Percentiles rank a stretch among this genome's conserved stretches.
phyloP scores from a whole-genome alignment of 2,797 vertebrate species.

The Betta splendens region DNA sequence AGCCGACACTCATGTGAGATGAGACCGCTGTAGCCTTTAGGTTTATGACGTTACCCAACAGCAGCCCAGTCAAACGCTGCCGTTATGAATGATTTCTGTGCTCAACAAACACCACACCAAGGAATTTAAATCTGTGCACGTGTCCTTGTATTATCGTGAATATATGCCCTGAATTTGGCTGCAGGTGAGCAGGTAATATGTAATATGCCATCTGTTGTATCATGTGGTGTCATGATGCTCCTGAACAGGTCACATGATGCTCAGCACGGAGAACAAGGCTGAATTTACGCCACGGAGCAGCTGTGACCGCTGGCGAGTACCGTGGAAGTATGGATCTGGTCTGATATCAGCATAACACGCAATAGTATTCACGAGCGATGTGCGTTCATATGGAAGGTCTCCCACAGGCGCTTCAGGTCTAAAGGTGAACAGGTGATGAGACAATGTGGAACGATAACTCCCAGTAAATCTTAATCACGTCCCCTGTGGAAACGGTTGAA shows the following conservation, averaged over 20 bases:
- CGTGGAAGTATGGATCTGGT: neutral
- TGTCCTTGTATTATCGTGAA: neutral
- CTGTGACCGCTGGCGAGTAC: neutral
- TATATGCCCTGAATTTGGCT: neutral
- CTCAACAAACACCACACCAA: neutral
- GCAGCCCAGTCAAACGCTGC: slow-evolving; percentile 20
- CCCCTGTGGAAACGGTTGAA: slow-evolving; percentile 1
- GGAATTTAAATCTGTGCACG: neutral
- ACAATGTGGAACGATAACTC: slow-evolving; percentile 17
- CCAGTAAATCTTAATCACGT: slow-evolving; percentile 9
- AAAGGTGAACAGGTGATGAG: slow-evolving; percentile 19
- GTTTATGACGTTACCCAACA: slow-evolving; percentile 29
- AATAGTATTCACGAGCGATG: neutral
- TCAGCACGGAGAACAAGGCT: neutral
- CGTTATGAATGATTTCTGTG: slow-evolving; percentile 20
- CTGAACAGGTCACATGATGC: slow-evolving; percentile 5
- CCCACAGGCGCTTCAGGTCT: too few relatives aligned
- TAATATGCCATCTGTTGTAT: slow-evolving; percentile 11
- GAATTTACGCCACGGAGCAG: neutral
- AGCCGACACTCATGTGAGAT: slow-evolving; percentile 78
- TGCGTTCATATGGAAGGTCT: too few relatives aligned
- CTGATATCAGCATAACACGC: neutral
- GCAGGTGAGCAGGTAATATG: neutral
- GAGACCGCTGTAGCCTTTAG: slow-evolving; percentile 49
- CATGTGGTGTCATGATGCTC: slow-evolving; percentile 16